Percentiles rank a stretch among this genome's conserved stretches.
Conservation (phyloP, 2,113 vertebrate genomes). For the Panthera uncia region DNA sequence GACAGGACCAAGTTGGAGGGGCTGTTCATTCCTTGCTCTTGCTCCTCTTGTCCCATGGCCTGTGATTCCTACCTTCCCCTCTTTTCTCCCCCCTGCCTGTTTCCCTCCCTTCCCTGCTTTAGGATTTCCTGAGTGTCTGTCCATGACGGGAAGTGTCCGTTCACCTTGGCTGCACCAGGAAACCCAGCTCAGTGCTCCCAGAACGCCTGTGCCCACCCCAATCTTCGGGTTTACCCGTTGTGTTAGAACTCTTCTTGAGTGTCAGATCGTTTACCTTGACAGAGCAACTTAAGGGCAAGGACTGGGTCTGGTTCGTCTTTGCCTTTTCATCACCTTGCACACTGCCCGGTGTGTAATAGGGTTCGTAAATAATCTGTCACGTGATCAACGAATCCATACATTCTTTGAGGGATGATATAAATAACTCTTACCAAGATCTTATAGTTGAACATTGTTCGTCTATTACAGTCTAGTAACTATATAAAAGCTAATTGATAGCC, state of each 20-base stretch:
- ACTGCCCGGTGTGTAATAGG: background rate
- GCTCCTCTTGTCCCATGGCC: background rate
- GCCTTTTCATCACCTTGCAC: background rate
- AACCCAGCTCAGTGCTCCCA: background rate
- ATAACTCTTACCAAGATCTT: conserved; percentile 40
- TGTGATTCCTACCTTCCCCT: background rate
- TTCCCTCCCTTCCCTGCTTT: background rate
- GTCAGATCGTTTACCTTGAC: background rate
- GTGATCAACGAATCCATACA: conserved; percentile 6
- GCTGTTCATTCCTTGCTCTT: background rate
- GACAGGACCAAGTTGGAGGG: background rate
- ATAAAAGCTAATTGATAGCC: background rate
- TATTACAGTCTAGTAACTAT: background rate
- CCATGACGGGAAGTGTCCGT: background rate
- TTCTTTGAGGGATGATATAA: conserved; percentile 27
- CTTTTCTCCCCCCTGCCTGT: background rate
- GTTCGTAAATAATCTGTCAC: conserved; percentile 24
- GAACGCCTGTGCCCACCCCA: background rate
- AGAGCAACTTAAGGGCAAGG: background rate
- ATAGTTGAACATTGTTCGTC: background rate
- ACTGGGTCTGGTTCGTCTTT: background rate
- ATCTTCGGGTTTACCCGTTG: background rate
- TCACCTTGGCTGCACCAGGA: background rate
- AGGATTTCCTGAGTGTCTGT: background rate
- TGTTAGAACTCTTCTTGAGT: background rate